phyloP scores from a whole-genome alignment of 2,113 vertebrate genomes.

The Elephantulus edwardii region DNA sequence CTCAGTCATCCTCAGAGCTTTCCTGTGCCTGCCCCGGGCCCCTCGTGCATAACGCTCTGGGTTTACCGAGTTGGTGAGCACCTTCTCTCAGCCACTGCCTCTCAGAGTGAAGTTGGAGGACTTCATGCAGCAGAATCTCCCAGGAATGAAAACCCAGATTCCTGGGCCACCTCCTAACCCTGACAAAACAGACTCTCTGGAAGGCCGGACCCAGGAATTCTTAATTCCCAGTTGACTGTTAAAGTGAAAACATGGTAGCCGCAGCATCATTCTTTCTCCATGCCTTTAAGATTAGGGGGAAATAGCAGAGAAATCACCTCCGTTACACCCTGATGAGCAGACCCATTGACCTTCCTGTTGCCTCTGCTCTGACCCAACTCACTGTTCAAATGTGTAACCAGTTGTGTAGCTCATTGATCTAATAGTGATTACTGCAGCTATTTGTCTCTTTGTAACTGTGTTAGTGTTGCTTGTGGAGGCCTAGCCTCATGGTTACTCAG shows the following conservation, averaged over 20 bases:
- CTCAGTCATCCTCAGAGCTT: background rate
- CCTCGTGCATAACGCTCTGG: accelerated
- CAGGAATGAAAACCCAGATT: background rate
- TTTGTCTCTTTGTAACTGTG: background rate
- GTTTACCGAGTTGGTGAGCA: background rate
- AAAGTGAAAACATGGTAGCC: background rate
- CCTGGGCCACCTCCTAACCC: background rate
- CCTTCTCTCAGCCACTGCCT: background rate
- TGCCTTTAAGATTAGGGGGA: background rate
- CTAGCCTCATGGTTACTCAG: background rate
- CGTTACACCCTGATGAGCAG: background rate
- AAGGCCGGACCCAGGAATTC: background rate
- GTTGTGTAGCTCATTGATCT: background rate
- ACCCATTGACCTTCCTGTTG: background rate
- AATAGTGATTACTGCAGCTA: background rate
- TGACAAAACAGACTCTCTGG: background rate
- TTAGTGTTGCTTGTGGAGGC: background rate
- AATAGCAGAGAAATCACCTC: background rate
- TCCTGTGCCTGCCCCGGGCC: background rate
- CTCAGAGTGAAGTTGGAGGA: background rate
- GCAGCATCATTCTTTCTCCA: background rate
- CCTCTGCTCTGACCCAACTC: background rate
- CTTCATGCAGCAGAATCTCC: background rate
- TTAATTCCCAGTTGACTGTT: background rate
- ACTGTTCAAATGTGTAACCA: background rate